Base-by-base conservation (phyloP, 1,140 invertebrate genomes). In the Olivierus martensii region DNA sequence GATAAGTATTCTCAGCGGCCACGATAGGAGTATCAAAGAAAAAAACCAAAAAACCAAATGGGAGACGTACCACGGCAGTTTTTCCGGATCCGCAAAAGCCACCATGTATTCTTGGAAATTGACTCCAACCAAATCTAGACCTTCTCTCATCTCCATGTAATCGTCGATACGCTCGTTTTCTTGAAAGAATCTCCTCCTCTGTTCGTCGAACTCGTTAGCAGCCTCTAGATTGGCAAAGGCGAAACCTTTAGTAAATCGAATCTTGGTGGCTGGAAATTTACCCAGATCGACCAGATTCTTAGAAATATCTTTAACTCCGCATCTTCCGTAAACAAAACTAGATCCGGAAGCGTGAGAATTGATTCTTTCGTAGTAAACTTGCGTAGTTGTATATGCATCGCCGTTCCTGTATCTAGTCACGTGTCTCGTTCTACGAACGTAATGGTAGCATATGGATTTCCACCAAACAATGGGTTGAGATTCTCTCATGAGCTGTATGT, bases 131-230 rank as follows among this genome's bases (percentile, higher is more conserved):
- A 91, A 72, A 66, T 89, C 86, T 46, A 91, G 73, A 11, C 86
- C 85, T 64, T 91, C 87, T 3, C 82, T 69, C 76, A 87, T 87
- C 70, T 91, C 86, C 81, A 89, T 84, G 66, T 88, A 89, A 67
- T 89, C 84, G 63, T 89, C 87, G 44, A 79, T 76, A 15, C 80
- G 65, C 68, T 87, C 84, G 68, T 88, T 78, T 49, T 86, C 83
- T 28, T 51, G 53, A 61, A 88, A 89, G 68, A 91, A 91, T 58
- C 81, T 70, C 12, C 81, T 78, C 55, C 87, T 71, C 62, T 88
- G 84, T 58, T 87, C 83, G 64, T 89, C 85, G 63, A 89, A 91
- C 68, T 90, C 85, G 21, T 53, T 55, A 19, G 63, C 63, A 3
- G 63, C 59, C 39, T 58, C 54, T 36, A 62, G 38, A 35, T 61